phyloP scores from a whole-genome alignment of 1,140 invertebrate genomes.

The Paralvinella palmiformis region DNA sequence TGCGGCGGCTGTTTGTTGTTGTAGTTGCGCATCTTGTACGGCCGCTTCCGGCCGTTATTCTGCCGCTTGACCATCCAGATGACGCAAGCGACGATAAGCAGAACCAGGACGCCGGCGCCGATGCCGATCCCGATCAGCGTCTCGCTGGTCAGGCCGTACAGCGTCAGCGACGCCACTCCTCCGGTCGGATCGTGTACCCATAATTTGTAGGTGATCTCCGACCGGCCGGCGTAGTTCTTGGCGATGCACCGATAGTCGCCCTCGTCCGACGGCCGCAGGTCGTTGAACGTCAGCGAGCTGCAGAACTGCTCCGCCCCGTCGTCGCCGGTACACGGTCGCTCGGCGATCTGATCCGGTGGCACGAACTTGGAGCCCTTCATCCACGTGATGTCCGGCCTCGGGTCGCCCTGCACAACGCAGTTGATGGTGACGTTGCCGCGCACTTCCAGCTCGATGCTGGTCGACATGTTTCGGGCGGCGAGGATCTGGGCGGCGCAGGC shows the following conservation, averaged over 20 bases:
- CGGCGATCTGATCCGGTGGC: background rate
- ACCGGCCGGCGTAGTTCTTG: slow-evolving; percentile 29
- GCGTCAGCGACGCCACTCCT: background rate
- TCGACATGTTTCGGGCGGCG: slow-evolving; percentile 6
- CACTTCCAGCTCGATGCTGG: background rate
- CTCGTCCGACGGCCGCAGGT: slow-evolving; percentile 3
- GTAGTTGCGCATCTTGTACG: background rate
- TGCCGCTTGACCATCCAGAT: background rate
- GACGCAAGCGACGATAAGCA: background rate
- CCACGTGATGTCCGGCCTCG: slow-evolving; percentile 13
- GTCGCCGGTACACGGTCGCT: background rate
- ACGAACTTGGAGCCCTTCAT: background rate
- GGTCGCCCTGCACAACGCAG: slow-evolving; percentile 17
- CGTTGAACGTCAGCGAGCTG: slow-evolving; percentile 6
- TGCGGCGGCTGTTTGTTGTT: no score
- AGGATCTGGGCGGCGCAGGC: slow-evolving; percentile 16
- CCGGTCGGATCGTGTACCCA: slow-evolving; percentile 12
- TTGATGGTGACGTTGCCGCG: slow-evolving; percentile 15
- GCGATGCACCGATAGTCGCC: slow-evolving; percentile 33
- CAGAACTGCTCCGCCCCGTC: background rate
- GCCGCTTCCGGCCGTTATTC: background rate
- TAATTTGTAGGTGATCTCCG: slow-evolving; percentile 27
- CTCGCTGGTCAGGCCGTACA: background rate
- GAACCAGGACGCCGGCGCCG: background rate
- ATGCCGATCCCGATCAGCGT: background rate